Conservation (phyloP, 1,140 invertebrate genomes). For the Hylaeus anthracinus region DNA sequence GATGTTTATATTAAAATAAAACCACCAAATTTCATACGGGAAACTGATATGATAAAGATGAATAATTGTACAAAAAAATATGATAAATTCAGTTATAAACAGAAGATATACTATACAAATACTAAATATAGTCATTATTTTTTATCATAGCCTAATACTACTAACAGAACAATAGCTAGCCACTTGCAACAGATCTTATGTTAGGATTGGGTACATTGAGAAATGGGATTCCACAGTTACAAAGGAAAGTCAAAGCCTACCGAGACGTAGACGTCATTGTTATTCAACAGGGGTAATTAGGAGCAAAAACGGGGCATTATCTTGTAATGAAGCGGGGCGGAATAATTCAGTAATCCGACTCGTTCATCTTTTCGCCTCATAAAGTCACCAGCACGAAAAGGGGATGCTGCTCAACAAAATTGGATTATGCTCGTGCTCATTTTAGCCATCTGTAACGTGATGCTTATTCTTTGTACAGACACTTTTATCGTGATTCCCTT, state of each 20-base stretch:
- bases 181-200: neutral
- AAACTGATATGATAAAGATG: too few relatives aligned
- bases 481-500: conserved; percentile 35
- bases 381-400: neutral
- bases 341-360: conserved; percentile 41
- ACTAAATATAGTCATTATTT: too few relatives aligned
- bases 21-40: too few relatives aligned
- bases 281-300: conserved; percentile 3
- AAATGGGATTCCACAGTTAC: neutral
- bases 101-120: too few relatives aligned
- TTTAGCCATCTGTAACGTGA: conserved; percentile 41
- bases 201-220: neutral
- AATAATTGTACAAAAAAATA: too few relatives aligned
- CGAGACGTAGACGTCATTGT: neutral
- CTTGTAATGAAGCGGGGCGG: neutral
- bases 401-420: conserved; percentile 25
- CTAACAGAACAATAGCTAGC: neutral
- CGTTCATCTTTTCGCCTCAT: conserved; percentile 33
- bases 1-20: too few relatives aligned
- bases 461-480: neutral
- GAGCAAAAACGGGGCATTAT: neutral
- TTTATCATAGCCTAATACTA: too few relatives aligned
- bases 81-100: too few relatives aligned
- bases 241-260: neutral
- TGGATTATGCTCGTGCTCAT: conserved; percentile 28